Evolutionary conservation across 2,113 vertebrate species (phyloP).

Genomic region (Perccottus glenii): DNA sequence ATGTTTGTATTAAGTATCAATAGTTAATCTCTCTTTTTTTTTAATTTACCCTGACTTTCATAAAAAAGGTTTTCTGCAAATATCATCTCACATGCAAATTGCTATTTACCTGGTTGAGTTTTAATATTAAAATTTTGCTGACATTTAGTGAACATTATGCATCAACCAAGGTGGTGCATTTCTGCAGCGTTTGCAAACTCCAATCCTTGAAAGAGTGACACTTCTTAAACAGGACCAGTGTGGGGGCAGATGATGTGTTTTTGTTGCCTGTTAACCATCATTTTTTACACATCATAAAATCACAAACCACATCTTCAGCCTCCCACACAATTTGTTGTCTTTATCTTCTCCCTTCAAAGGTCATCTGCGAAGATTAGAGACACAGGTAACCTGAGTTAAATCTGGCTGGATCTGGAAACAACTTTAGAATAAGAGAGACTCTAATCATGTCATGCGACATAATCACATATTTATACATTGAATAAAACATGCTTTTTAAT

Average conservation of each 20-base stretch:
- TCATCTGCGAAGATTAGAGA: slow-evolving; percentile 76
- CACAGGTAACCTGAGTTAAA: slow-evolving; percentile 71
- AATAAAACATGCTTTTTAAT: no score
- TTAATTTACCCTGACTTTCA: no score
- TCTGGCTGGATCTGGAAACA: slow-evolving; percentile 40
- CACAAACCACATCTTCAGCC: slow-evolving; percentile 81
- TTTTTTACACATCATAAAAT: slow-evolving; percentile 79
- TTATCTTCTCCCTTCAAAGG: slow-evolving; percentile 82
- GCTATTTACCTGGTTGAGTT: no score
- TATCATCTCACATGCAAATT: slow-evolving; percentile 33
- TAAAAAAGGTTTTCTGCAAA: no score
- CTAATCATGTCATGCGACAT: slow-evolving; percentile 12
- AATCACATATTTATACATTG: background rate
- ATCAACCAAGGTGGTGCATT: slow-evolving; percentile 44
- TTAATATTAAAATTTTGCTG: slow-evolving; percentile 35
- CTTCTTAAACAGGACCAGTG: slow-evolving; percentile 66
- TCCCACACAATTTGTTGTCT: slow-evolving; percentile 79
- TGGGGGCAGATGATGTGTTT: slow-evolving; percentile 58
- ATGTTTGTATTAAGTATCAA: no score
- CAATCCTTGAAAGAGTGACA: slow-evolving; percentile 73
- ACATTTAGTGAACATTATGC: slow-evolving; percentile 44
- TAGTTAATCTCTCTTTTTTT: no score
- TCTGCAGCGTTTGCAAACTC: slow-evolving; percentile 60
- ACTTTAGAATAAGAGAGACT: slow-evolving; percentile 34
- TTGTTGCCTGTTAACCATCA: slow-evolving; percentile 55